These are phyloP conservation scores for Lasioglossum malachurum DNA, from an alignment of 2,888 invertebrate species.

Conservation along the genomic window DNA sequence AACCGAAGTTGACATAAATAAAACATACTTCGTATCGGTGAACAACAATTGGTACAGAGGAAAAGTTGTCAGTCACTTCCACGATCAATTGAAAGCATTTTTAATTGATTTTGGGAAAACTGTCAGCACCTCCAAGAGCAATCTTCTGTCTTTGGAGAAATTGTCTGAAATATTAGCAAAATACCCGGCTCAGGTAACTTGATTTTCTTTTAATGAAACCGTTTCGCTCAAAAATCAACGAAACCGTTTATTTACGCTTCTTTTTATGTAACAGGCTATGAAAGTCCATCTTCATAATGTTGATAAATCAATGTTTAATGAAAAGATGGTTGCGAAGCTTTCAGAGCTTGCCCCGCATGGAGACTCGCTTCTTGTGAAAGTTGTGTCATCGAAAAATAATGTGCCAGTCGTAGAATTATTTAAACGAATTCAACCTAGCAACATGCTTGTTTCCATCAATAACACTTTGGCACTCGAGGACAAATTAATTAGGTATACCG, in stretches of 20 bases:
- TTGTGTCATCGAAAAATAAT: constrained; percentile 62
- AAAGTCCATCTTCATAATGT: constrained; percentile 87
- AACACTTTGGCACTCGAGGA: constrained; percentile 89
- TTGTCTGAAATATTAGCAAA: constrained; percentile 82
- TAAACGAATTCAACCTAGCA: constrained; percentile 88
- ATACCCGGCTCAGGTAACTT: constrained; percentile 84
- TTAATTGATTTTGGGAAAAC: constrained; percentile 87
- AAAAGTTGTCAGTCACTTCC: constrained; percentile 82
- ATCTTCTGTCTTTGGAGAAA: constrained; percentile 84
- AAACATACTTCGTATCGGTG: constrained; percentile 85
- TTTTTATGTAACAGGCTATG: constrained; percentile 73
- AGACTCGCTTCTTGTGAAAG: constrained; percentile 87
- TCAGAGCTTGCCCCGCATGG: constrained; percentile 86
- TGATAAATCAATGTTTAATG: constrained; percentile 85
- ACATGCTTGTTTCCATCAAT: constrained; percentile 90
- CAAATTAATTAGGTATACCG: constrained; percentile 85
- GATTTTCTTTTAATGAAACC: neutral
- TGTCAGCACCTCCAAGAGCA: constrained; percentile 83
- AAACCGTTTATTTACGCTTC: neutral
- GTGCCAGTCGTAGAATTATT: constrained; percentile 89
- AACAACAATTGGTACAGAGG: constrained; percentile 85
- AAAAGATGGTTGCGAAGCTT: constrained; percentile 82
- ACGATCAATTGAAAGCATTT: constrained; percentile 85
- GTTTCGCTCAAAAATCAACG: neutral
- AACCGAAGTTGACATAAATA: constrained; percentile 74